A percentile compares a stretch with the other conserved stretches of the same genome.
Evolutionary conservation across 2,113 vertebrate genomes (phyloP).

Genomic region (Pyxicephalus adspersus): DNA sequence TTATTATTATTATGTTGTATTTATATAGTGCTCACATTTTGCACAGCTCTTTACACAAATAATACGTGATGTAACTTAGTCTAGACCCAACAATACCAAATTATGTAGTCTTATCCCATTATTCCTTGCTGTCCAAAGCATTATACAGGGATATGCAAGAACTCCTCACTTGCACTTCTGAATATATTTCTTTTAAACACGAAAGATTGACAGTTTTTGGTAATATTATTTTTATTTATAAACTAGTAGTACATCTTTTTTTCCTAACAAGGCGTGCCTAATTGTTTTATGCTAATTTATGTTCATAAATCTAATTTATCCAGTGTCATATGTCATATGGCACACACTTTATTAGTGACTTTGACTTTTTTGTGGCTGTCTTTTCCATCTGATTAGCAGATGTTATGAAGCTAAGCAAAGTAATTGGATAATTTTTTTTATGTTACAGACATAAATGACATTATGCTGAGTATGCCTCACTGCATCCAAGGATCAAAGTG

Average conservation of each 20-base stretch:
- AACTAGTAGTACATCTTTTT: not conserved
- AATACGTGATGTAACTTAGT: no score
- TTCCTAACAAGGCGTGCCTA: not conserved
- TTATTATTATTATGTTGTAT: no score
- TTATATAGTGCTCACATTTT: no score
- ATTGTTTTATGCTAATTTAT: not conserved
- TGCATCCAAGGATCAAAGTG: not conserved
- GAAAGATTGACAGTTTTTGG: no score
- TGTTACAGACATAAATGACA: not conserved
- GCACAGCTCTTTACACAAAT: no score
- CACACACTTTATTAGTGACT: conserved; percentile 1
- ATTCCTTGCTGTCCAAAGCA: no score
- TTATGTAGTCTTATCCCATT: no score
- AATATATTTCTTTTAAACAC: no score
- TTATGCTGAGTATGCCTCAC: not conserved
- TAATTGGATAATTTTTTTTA: not conserved
- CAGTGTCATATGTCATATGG: not conserved
- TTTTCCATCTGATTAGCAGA: conserved; percentile 6
- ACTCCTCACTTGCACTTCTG: no score
- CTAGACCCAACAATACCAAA: no score
- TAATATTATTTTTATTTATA: no score
- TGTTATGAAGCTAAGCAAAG: conserved; percentile 9
- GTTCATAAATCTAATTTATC: not conserved
- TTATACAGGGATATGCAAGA: no score
- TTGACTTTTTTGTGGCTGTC: not conserved